These are phyloP conservation scores for Pachyrhynchus sulphureomaculatus DNA, from an alignment of 1,140 invertebrate species.

Conservation along the genomic window DNA sequence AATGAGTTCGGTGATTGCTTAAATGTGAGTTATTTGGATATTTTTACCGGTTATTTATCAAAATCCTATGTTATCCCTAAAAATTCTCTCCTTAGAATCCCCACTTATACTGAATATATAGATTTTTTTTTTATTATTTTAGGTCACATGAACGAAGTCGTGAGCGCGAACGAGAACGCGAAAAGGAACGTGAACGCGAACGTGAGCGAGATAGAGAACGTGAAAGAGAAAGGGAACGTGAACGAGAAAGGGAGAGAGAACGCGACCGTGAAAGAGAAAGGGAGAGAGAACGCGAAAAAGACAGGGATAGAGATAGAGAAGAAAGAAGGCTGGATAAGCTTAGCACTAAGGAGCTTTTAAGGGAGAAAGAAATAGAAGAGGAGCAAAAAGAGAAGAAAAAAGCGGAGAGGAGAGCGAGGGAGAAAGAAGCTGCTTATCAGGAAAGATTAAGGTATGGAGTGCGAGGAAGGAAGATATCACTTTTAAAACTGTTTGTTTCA, in stretches of 20 bases:
- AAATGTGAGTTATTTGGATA: too few relatives aligned
- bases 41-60: too few relatives aligned
- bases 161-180: conserved; percentile 55
- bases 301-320: conserved; percentile 53
- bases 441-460: conserved; percentile 59
- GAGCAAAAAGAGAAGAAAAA: conserved; percentile 88
- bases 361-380: conserved; percentile 87
- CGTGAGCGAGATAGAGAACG: conserved; percentile 53
- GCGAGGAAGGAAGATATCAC: too few relatives aligned
- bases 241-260: conserved; percentile 50
- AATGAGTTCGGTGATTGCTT: too few relatives aligned
- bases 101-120: too few relatives aligned
- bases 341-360: conserved; percentile 62
- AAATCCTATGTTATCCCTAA: too few relatives aligned
- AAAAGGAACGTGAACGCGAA: conserved; percentile 52
- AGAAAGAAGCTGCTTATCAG: conserved; percentile 94
- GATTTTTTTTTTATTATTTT: not conserved
- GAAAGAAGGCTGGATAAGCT: conserved; percentile 56
- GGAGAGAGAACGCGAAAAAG: conserved; percentile 56
- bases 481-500: too few relatives aligned
- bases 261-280: conserved; percentile 54
- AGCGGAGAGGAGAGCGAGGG: conserved; percentile 83
- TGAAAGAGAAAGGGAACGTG: conserved; percentile 51
- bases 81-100: too few relatives aligned
- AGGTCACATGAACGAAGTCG: conserved; percentile 40